Base-by-base conservation (phyloP, 2,888 invertebrate genomes). In the Allygus modestus region DNA sequence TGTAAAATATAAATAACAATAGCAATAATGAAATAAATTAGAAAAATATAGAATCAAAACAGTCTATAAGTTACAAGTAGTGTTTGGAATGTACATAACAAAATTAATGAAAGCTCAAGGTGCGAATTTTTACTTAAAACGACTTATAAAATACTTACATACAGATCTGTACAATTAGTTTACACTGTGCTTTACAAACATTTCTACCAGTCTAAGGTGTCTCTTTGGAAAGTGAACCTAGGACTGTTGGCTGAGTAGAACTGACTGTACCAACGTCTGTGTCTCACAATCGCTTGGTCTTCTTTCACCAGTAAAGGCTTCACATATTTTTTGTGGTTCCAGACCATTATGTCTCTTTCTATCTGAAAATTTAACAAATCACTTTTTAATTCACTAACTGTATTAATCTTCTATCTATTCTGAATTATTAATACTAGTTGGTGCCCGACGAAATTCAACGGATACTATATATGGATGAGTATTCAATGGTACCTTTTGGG, bases 321-420 rank as follows among this genome's bases (percentile, higher is more conserved):
- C 0, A 94, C 91, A 89, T 94, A 97, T 12, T 92, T 92, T 89
- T 98, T 98, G 90, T 94, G 94, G 89, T 97, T 97, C 98, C 98
- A 98, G 4, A 98, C 94, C 86, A 92, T 92, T 0, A 97, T 93
- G 89, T 98, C 98, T 0, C 97, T 92, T 89, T 96, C 95, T 88
- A 97, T 94, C 96, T 97, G 91, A 12, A 91, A 91, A 71, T n/a
- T n/a, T n/a, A n/a, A n/a, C n/a, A n/a, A n/a, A n/a, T n/a, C n/a
- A n/a, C n/a, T n/a, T n/a, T n/a, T n/a, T n/a, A n/a, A n/a, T n/a
- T n/a, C n/a, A n/a, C n/a, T n/a, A n/a, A n/a, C n/a, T n/a, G n/a
- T n/a, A n/a, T n/a, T n/a, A n/a, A n/a, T n/a, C n/a, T n/a, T n/a
- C n/a, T n/a, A n/a, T n/a, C n/a, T n/a, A n/a, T n/a, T n/a, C n/a